phyloP scores from a whole-genome alignment of 2,888 invertebrate species.

The Melanchra persicariae region DNA sequence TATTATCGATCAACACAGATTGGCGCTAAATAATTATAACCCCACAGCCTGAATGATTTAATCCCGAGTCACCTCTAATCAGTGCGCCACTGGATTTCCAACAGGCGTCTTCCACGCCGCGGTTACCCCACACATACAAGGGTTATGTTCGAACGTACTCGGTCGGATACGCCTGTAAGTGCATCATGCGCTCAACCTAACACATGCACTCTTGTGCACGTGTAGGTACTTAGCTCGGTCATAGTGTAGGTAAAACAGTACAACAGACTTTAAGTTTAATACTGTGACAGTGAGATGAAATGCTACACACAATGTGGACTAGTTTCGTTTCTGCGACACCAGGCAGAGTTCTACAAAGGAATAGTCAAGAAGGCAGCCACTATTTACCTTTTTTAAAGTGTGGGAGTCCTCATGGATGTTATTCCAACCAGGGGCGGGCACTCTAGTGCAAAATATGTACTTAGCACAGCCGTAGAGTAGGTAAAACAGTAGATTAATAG shows the following conservation, averaged over 20 bases:
- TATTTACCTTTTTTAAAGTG: no score
- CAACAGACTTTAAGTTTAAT: background rate
- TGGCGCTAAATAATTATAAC: background rate
- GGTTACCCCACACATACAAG: constrained; percentile 35
- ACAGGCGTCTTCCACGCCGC: constrained; percentile 12
- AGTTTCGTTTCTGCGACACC: no score
- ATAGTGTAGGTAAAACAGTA: constrained; percentile 5
- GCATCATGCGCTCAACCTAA: constrained; percentile 61
- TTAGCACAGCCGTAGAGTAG: no score
- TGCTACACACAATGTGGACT: no score
- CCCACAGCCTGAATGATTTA: background rate
- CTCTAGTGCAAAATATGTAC: no score
- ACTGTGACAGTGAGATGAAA: background rate
- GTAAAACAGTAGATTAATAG: background rate
- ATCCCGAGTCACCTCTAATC: constrained; percentile 13
- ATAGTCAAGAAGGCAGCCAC: no score
- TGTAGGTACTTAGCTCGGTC: constrained; percentile 23
- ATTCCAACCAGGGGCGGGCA: no score
- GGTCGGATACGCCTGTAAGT: constrained; percentile 39
- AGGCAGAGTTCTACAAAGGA: no score
- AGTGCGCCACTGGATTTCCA: constrained; percentile 22
- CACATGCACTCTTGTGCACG: constrained; percentile 50
- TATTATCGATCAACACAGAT: background rate
- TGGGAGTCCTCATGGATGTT: no score
- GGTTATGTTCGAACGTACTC: constrained; percentile 36